Conservation (phyloP, 2,888 invertebrate species). For the Erebia epiphron region DNA sequence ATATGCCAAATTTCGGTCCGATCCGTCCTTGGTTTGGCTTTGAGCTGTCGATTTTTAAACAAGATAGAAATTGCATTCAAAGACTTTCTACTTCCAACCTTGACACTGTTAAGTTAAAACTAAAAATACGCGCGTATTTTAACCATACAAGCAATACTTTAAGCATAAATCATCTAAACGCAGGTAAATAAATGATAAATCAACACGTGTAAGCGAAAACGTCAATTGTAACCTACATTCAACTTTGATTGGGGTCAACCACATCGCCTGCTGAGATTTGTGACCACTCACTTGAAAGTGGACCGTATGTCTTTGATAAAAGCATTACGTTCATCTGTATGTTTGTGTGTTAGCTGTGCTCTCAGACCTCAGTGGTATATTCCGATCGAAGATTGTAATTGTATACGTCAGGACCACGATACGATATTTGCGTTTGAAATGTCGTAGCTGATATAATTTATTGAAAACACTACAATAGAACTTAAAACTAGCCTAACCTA, state of each 20-base stretch:
- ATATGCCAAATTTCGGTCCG: too few species aligned
- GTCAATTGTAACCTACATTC: conserved; percentile 37
- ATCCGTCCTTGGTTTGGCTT: too few species aligned
- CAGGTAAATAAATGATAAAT: conserved; percentile 22
- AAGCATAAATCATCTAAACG: not conserved
- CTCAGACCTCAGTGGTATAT: not conserved
- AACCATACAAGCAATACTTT: not conserved
- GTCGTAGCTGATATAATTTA: too few species aligned
- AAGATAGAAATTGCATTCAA: too few species aligned
- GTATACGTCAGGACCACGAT: not conserved
- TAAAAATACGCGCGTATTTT: not conserved
- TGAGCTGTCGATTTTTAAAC: too few species aligned
- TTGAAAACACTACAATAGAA: too few species aligned
- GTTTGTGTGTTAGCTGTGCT: not conserved
- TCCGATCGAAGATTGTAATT: not conserved
- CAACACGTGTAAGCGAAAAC: conserved; percentile 24
- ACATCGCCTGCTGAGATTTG: conserved; percentile 3
- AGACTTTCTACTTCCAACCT: not conserved
- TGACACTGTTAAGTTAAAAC: not conserved
- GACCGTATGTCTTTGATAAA: not conserved
- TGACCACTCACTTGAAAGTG: not conserved
- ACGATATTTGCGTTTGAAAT: not conserved
- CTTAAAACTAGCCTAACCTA: too few species aligned
- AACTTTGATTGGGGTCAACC: conserved; percentile 37
- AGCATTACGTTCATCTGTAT: not conserved